Evolutionary conservation across 2,797 vertebrate genomes (phyloP), one percentile per base, ranked within the genome.

Genomic region (Sebastes taczanowskii): DNA sequence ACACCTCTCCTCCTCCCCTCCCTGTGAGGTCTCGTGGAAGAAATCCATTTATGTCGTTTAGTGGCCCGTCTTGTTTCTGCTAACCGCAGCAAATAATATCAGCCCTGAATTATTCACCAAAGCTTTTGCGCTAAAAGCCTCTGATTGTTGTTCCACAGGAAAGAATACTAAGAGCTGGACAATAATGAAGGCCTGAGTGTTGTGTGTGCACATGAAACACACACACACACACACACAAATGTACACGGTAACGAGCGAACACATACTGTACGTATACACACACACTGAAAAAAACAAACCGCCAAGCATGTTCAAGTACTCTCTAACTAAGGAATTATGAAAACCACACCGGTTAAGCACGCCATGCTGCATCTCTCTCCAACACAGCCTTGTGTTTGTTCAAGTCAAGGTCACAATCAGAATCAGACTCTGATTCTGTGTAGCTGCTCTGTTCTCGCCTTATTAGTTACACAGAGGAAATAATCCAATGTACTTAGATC

Each of bases 81-180:
- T 77, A 93, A 94, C 90, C 90, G 78, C 95, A 94, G 95, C 96
- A 96, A 96, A 96, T 96, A 93, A 94, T 95, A 94, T 95, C 94
- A 96, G 95, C 81, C 82, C 91, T 99, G 97, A 99, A 99, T 99
- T 97, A 99, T 99, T 99, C 96, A 99, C 92, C 93, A 95, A 87
- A 35, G 91, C 95, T 95, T 95, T 95, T 90, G 89, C 81, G 27
- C 96, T 97, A 97, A 98, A 98, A 97, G 97, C 97, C 90, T 77
- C 90, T 94, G 89, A 95, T 94, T 95, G 94, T 94, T 96, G 94
- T 95, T 96, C 94, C 93, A 95, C 93, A 93, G 94, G 93, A 96
- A 95, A 95, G 89, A 92, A 89, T 89, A 89, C 93, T 91, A 83
- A 93, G 89, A 93, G 92, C 86, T 63, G 83, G 90, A 77, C 85